phyloP scores from a whole-genome alignment of 2,113 vertebrate genomes.

The Argyrosomus japonicus region DNA sequence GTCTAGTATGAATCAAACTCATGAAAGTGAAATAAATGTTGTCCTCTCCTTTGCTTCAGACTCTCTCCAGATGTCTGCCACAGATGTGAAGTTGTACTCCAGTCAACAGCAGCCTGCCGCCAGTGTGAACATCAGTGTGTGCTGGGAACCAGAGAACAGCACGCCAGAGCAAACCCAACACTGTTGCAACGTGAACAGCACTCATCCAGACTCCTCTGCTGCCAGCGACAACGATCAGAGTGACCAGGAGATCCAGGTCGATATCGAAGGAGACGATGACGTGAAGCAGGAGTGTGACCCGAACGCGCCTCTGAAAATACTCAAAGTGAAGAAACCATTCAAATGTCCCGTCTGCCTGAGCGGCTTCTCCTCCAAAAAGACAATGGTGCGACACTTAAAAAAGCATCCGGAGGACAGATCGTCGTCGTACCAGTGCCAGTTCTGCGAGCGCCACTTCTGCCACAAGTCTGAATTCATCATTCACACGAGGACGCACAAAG shows the following conservation, averaged over 20 bases:
- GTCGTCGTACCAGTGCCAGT: conserved; percentile 21
- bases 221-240: background rate
- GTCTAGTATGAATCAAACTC: background rate
- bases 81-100: background rate
- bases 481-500: conserved; percentile 40
- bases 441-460: conserved; percentile 27
- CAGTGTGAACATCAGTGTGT: background rate
- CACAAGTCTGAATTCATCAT: conserved; percentile 32
- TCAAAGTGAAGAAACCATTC: background rate
- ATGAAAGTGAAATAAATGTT: background rate
- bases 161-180: background rate
- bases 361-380: conserved; percentile 25
- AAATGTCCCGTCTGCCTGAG: conserved; percentile 21
- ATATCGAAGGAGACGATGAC: background rate
- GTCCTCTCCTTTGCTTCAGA: conserved; percentile 8
- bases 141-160: conserved; percentile 13
- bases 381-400: conserved; percentile 13
- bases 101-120: background rate
- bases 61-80: conserved; percentile 4
- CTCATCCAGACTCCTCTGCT: background rate
- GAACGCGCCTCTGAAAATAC: background rate
- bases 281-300: conserved; percentile 22
- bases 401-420: conserved; percentile 7
- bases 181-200: no score
- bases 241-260: background rate